Evolutionary conservation across 2,113 vertebrate species (phyloP).

Genomic region (Pelobates fuscus): DNA sequence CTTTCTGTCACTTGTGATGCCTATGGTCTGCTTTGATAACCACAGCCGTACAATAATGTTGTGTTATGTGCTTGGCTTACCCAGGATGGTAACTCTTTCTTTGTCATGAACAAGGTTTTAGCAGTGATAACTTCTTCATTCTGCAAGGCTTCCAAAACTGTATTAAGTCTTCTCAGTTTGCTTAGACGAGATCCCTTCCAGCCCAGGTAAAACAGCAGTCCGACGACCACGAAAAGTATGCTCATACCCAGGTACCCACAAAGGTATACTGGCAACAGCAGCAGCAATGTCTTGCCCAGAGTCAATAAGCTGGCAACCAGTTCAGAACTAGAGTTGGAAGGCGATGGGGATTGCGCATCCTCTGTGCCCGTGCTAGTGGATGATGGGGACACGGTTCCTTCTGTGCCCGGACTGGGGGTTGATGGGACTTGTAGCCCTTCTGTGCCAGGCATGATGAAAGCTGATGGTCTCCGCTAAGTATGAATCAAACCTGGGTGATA

Average conservation of each 20-base stretch:
- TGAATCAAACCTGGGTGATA: too few relatives aligned
- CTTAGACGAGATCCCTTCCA: slow-evolving; percentile 71
- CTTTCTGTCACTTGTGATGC: too few relatives aligned
- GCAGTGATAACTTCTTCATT: slow-evolving; percentile 69
- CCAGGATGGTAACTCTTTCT: slow-evolving; percentile 72
- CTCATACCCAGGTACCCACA: slow-evolving; percentile 77
- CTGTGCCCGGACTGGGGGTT: slow-evolving; percentile 18
- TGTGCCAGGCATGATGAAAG: slow-evolving; percentile 15
- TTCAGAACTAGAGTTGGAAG: background rate
- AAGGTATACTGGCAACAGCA: slow-evolving; percentile 74
- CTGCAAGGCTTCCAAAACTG: slow-evolving; percentile 69
- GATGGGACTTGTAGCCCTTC: too few relatives aligned
- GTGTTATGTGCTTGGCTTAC: slow-evolving; percentile 53
- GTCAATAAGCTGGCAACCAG: slow-evolving; percentile 62
- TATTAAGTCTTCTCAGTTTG: slow-evolving; percentile 66
- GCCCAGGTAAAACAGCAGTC: slow-evolving; percentile 70
- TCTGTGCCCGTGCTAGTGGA: background rate
- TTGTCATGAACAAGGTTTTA: slow-evolving; percentile 59
- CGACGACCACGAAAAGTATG: slow-evolving; percentile 67
- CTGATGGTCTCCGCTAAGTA: background rate
- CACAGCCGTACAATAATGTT: too few relatives aligned
- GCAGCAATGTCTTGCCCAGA: slow-evolving; percentile 69
- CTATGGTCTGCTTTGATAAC: too few relatives aligned
- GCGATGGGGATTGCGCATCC: background rate
- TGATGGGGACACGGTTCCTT: background rate